These are phyloP conservation scores for Wasmannia auropunctata DNA, from an alignment of 1,140 invertebrate genomes.

Conservation along the genomic window DNA sequence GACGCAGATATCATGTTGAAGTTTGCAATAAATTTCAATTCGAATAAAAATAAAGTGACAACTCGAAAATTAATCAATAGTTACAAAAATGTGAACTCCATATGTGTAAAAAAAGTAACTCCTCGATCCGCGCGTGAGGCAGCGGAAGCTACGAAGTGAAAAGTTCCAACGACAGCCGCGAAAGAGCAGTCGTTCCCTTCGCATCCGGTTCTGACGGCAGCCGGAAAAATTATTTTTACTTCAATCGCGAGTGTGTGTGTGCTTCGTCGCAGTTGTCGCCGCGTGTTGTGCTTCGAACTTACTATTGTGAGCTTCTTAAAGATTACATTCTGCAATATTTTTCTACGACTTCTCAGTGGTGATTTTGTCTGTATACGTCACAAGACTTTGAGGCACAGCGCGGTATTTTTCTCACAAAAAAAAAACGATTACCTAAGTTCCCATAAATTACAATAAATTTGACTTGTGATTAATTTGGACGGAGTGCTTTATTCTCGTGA, in stretches of 20 bases:
- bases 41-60: slow-evolving; percentile 1
- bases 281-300: neutral
- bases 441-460: neutral
- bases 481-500: neutral
- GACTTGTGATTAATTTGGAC: neutral
- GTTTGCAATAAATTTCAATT: neutral
- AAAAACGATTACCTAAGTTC: neutral
- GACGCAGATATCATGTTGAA: neutral
- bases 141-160: slow-evolving; percentile 28
- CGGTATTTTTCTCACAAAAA: neutral
- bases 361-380: neutral
- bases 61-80: neutral
- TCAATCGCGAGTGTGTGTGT: slow-evolving; percentile 37
- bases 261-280: slow-evolving; percentile 15
- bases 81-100: slow-evolving; percentile 54
- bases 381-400: too few species aligned
- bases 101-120: slow-evolving; percentile 11
- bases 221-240: slow-evolving; percentile 69
- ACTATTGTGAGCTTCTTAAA: neutral
- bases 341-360: neutral
- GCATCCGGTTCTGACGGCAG: slow-evolving; percentile 53
- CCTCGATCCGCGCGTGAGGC: slow-evolving; percentile 23
- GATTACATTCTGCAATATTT: neutral
- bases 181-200: slow-evolving; percentile 3
- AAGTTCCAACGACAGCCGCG: slow-evolving; percentile 18